Percentiles rank a stretch among this genome's conserved stretches.
These are phyloP conservation scores for Coptodon rendalli DNA, from an alignment of 2,113 vertebrate species.

Conservation along the genomic window DNA sequence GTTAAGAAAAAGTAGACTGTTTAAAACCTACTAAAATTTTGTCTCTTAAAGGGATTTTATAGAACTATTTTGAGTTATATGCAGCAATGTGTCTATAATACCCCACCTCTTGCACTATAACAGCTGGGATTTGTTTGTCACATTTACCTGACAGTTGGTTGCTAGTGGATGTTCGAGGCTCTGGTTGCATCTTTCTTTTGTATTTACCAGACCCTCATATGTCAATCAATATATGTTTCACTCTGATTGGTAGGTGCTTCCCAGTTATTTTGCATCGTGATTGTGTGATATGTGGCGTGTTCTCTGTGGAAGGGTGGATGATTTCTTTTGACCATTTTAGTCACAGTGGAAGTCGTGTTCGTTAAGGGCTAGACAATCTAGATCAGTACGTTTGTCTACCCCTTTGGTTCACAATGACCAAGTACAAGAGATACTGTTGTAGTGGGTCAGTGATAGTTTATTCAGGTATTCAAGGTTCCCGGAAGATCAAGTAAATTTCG, in stretches of 20 bases:
- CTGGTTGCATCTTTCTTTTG: background rate
- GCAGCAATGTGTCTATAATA: background rate
- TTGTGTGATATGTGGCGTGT: background rate
- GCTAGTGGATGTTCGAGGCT: background rate
- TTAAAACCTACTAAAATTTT: background rate
- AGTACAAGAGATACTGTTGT: background rate
- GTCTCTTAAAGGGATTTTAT: background rate
- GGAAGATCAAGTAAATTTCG: background rate
- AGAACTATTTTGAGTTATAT: background rate
- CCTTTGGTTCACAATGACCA: background rate
- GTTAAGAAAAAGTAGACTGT: background rate
- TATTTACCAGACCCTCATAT: background rate
- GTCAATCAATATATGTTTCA: background rate
- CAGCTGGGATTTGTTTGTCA: background rate
- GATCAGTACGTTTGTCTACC: background rate
- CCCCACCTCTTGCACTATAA: background rate
- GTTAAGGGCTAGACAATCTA: fast-evolving
- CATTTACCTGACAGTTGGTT: background rate
- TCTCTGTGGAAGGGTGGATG: background rate
- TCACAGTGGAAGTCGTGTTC: background rate
- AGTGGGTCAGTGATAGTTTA: background rate
- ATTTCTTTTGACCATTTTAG: background rate
- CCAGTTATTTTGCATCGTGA: background rate
- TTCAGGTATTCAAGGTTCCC: background rate
- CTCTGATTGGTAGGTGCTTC: background rate